Evolutionary conservation across 2,888 invertebrate species (phyloP).

Genomic region (Cryptus armator): DNA sequence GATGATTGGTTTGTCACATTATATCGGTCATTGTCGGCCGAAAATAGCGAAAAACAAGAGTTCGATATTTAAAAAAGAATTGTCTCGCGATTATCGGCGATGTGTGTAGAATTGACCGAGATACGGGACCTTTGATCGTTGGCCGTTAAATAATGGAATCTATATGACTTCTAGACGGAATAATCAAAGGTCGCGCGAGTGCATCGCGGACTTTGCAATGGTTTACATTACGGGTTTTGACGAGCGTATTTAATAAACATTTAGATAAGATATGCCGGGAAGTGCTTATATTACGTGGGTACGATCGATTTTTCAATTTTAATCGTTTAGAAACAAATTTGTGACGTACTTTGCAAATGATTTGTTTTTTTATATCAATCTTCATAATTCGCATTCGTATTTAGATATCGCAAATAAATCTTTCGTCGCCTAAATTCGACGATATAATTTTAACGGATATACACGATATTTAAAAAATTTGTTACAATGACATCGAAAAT

Average conservation of each 20-base stretch:
- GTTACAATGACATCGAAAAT: no score
- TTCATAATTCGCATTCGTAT: no score
- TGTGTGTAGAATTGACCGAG: neutral
- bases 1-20: neutral
- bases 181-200: slow-evolving; percentile 5
- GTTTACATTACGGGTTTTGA: neutral
- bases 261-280: neutral
- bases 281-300: neutral
- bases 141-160: neutral
- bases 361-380: neutral
- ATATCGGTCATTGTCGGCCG: neutral
- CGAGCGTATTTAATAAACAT: neutral
- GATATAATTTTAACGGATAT: no score
- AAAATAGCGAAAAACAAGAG: neutral
- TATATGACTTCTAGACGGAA: neutral
- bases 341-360: neutral
- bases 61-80: neutral
- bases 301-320: neutral
- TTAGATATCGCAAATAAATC: no score
- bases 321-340: neutral
- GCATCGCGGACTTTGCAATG: neutral
- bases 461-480: no score
- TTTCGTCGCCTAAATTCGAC: no score
- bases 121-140: slow-evolving; percentile 1
- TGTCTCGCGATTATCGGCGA: neutral